A percentile compares a stretch with the other conserved stretches of the same genome.
These are phyloP conservation scores for Sphyrna mokarran DNA, from an alignment of 2,113 vertebrate species.

Conservation along the genomic window DNA sequence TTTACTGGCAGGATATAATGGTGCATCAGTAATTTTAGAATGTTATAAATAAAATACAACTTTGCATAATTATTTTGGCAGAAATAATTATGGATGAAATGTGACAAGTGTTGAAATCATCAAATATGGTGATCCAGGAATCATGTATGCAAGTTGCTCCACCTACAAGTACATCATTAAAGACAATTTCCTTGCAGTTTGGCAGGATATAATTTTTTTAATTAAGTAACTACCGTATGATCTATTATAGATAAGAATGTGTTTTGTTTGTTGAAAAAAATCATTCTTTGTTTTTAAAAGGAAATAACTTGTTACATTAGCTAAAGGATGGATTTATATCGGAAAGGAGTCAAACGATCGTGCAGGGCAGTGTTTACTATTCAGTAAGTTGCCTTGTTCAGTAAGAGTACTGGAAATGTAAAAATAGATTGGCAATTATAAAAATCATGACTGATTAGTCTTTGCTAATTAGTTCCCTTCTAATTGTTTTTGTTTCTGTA, in stretches of 20 bases:
- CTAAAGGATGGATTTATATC: neutral
- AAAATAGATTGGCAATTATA: neutral
- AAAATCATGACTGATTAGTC: conserved; percentile 25
- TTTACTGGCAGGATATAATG: neutral
- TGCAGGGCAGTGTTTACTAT: neutral
- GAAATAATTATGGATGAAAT: conserved; percentile 17
- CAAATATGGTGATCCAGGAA: neutral
- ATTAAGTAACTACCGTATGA: neutral
- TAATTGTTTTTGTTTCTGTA: neutral
- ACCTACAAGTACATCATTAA: neutral
- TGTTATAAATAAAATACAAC: conserved; percentile 26
- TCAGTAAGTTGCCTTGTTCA: conserved; percentile 9
- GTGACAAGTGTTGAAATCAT: conserved; percentile 16
- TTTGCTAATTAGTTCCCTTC: conserved; percentile 25
- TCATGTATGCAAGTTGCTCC: neutral
- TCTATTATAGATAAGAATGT: neutral
- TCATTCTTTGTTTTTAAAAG: neutral
- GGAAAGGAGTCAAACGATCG: neutral
- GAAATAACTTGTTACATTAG: neutral
- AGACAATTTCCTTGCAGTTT: neutral
- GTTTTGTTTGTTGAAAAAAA: neutral
- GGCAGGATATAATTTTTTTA: neutral
- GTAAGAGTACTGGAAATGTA: neutral
- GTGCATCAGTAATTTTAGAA: neutral
- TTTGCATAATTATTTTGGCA: conserved; percentile 32